Evolutionary conservation across 2,113 vertebrate genomes (phyloP).

Genomic region (human (Homo sapiens)): DNA sequence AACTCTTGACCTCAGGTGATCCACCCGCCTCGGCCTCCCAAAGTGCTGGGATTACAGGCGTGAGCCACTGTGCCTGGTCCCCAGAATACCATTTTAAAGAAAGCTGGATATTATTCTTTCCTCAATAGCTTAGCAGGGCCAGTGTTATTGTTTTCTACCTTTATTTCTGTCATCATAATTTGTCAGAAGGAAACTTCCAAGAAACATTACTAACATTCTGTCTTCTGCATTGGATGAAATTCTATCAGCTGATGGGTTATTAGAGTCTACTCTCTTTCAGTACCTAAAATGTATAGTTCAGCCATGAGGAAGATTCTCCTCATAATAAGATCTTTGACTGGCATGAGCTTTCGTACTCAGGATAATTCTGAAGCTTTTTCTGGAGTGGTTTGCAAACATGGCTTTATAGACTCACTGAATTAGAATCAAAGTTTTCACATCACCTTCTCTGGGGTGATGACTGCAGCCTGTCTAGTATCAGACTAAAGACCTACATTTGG

Average conservation of each 20-base stretch:
- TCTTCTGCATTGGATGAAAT: not conserved
- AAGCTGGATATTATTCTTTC: not conserved
- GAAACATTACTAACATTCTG: not conserved
- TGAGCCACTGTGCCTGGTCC: too few species aligned
- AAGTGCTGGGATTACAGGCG: too few species aligned
- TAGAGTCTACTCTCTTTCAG: not conserved
- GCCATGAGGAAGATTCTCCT: not conserved
- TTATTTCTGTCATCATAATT: not conserved
- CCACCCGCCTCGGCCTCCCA: too few species aligned
- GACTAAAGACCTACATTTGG: not conserved
- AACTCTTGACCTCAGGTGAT: too few species aligned
- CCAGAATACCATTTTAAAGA: not conserved
- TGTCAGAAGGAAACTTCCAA: not conserved
- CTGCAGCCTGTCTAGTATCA: not conserved
- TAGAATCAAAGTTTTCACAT: not conserved
- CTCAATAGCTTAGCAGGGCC: not conserved
- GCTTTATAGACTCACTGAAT: not conserved
- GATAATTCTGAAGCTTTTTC: not conserved
- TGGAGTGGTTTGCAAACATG: not conserved
- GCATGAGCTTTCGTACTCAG: not conserved
- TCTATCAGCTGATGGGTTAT: not conserved
- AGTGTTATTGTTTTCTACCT: not conserved
- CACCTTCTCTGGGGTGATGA: not conserved
- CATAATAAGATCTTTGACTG: not conserved
- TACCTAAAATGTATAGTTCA: not conserved